phyloP scores from a whole-genome alignment of 64 coral and sea anemone genomes.

The Acropora yongei region DNA sequence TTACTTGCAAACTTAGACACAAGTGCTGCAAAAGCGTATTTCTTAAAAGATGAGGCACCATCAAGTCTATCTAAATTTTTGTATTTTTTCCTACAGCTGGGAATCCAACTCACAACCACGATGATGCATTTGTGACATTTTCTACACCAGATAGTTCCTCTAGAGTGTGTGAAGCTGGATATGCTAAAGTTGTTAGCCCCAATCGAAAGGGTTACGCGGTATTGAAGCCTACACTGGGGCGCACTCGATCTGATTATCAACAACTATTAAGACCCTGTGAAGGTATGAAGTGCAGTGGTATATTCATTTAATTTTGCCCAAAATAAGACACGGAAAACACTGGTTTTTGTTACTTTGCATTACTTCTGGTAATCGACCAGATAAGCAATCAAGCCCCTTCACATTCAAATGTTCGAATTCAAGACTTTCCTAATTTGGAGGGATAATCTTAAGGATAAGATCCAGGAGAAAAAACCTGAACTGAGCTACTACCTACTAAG shows the following conservation, averaged over 20 bases:
- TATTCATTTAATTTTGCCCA: background rate
- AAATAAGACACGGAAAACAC: background rate
- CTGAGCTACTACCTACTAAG: too few relatives aligned
- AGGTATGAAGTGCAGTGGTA: background rate
- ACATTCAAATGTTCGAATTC: too few relatives aligned
- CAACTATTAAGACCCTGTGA: background rate
- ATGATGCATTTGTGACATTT: background rate
- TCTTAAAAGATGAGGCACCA: too few relatives aligned
- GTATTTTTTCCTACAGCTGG: background rate
- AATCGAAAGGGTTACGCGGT: background rate
- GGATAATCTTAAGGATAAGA: too few relatives aligned
- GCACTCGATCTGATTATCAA: background rate
- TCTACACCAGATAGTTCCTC: background rate
- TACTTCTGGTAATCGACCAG: too few relatives aligned
- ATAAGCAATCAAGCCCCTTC: too few relatives aligned
- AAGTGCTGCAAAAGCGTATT: too few relatives aligned
- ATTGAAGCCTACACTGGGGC: background rate
- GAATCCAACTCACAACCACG: background rate
- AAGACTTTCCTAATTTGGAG: too few relatives aligned
- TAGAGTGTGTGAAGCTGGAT: background rate
- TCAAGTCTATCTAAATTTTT: background rate
- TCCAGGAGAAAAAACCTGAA: too few relatives aligned
- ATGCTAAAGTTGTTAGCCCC: slow-evolving; percentile 11
- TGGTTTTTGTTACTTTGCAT: too few relatives aligned
- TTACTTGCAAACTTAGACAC: too few relatives aligned